A percentile compares a stretch with the other conserved stretches of the same genome.
These are phyloP conservation scores for Platyscapa corneri DNA, from an alignment of 1,140 invertebrate species.

Conservation along the genomic window DNA sequence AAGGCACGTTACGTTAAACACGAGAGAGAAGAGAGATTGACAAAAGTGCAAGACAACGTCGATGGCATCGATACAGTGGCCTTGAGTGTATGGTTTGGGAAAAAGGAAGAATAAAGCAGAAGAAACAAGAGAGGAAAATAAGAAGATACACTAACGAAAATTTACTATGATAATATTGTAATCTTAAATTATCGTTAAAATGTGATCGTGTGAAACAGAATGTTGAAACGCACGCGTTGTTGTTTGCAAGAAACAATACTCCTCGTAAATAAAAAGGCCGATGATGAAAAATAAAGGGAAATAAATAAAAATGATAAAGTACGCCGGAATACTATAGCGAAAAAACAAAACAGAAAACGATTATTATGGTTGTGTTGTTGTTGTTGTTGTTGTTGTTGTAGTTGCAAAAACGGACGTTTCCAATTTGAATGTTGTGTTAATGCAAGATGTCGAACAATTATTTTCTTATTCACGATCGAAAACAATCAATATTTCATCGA, in stretches of 20 bases:
- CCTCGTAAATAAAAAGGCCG: no score
- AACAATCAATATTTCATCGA: background rate
- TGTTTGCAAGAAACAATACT: no score
- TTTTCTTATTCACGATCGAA: background rate
- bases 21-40: conserved; percentile 15
- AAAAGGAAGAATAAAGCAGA: background rate
- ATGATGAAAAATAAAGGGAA: background rate
- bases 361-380: no score
- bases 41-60: conserved; percentile 34
- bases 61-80: conserved; percentile 37
- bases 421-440: no score
- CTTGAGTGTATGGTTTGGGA: background rate
- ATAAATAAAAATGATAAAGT: background rate
- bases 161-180: background rate
- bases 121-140: background rate
- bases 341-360: no score
- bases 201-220: background rate
- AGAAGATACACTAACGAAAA: background rate
- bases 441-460: no score
- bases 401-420: no score
- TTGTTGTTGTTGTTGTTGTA: no score
- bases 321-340: no score
- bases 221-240: no score
- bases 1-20: background rate
- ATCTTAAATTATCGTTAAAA: background rate